Percentiles rank a stretch among this genome's conserved stretches.
Evolutionary conservation across 2,797 vertebrate genomes (phyloP).

Genomic region (Lithobates pipiens): DNA sequence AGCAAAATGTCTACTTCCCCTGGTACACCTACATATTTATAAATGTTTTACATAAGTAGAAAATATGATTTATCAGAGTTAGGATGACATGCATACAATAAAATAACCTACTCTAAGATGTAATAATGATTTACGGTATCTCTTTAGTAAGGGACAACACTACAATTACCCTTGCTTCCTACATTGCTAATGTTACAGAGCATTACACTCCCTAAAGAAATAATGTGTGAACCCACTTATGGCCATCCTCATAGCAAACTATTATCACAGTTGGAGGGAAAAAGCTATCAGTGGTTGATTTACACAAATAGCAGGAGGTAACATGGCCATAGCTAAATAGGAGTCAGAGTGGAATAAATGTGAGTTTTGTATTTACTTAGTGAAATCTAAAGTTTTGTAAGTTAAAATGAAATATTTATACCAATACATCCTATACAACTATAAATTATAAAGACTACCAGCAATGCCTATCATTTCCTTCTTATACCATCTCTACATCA

Average conservation of each 20-base stretch:
- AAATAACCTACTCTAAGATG: not conserved
- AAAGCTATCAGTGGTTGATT: constrained; percentile 47
- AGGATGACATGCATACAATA: not conserved
- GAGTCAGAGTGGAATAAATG: constrained; percentile 4
- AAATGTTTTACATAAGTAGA: not conserved
- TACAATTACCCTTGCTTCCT: constrained; percentile 13
- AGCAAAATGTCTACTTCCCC: no score
- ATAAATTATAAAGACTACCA: no score
- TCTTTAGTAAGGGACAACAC: not conserved
- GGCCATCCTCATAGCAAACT: constrained; percentile 4
- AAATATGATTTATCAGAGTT: not conserved
- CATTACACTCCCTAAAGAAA: constrained; percentile 3
- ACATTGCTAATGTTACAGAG: constrained; percentile 12
- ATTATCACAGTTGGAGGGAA: constrained; percentile 31
- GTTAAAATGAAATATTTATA: not conserved
- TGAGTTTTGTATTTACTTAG: constrained; percentile 15
- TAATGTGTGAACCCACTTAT: constrained; percentile 12
- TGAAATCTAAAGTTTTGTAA: constrained; percentile 21
- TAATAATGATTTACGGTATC: not conserved
- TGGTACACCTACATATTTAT: no score
- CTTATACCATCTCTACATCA: no score
- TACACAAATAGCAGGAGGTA: constrained; percentile 50
- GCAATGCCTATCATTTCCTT: no score
- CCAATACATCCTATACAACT: not conserved
- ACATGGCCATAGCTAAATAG: constrained; percentile 35